phyloP scores from a whole-genome alignment of 2,888 invertebrate species.

The Cylloceria caligata region DNA sequence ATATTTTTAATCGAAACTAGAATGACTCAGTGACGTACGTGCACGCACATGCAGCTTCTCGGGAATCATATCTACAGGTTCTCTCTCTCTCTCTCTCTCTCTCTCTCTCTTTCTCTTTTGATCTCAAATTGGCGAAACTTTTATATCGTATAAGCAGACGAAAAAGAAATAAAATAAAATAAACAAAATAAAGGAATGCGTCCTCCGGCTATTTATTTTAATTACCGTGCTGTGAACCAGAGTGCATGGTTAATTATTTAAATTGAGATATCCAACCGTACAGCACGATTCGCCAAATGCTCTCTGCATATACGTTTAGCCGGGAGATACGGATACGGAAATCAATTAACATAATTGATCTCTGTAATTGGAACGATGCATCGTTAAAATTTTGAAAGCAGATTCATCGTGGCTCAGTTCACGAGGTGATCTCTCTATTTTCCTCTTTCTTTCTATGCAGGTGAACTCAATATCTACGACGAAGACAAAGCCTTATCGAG shows the following conservation, averaged over 20 bases:
- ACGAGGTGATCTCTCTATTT: conserved; percentile 20
- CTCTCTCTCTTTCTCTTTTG: too few relatives aligned
- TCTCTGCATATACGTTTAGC: conserved; percentile 12
- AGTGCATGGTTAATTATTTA: conserved; percentile 26
- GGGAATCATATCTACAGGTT: conserved; percentile 24
- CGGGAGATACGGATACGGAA: conserved; percentile 34
- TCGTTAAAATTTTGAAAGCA: conserved; percentile 18
- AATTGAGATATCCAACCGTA: conserved; percentile 39
- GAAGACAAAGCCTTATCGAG: conserved; percentile 26
- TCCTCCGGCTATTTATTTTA: conserved; percentile 17
- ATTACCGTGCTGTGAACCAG: conserved; percentile 16
- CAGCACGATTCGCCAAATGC: conserved; percentile 32
- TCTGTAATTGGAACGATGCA: conserved; percentile 53
- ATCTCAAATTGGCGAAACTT: conserved; percentile 10
- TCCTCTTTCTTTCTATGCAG: conserved; percentile 5
- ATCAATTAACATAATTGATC: conserved; percentile 61
- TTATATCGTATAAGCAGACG: conserved; percentile 38
- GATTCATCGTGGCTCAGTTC: conserved; percentile 28
- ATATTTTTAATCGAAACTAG: conserved; percentile 29
- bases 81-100: too few relatives aligned
- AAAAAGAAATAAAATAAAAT: neutral
- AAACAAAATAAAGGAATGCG: conserved; percentile 5
- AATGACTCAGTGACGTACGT: conserved; percentile 20
- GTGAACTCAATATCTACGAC: conserved; percentile 3
- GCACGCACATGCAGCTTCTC: conserved; percentile 21